Evolutionary conservation across 1,140 invertebrate species (phyloP), one percentile per base, ranked within the genome.

Genomic region (Ganaspis sp.): DNA sequence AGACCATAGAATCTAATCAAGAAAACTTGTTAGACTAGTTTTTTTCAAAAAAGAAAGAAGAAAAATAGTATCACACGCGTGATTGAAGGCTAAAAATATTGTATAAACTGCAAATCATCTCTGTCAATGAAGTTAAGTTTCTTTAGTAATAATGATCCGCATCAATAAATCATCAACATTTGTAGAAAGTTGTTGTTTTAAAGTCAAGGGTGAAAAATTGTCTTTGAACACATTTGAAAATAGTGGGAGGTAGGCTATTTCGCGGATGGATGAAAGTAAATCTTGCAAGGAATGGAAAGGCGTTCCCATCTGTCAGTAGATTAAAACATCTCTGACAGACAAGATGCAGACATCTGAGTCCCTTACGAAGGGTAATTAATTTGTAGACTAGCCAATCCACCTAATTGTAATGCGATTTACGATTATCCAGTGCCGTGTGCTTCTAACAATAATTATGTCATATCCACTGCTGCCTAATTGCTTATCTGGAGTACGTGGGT

Each of bases 401-500:
- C 75, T 81, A 76, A 81, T 81, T 78, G 76, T 72, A 29, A 6
- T 19, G 72, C 75, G 69, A 77, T 77, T 77, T 79, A 82, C 72
- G 74, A 72, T 34, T 34, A 34, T 74, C 72, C n/a, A 72, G 72
- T 70, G 15, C 58, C 23, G 12, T 64, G 58, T 64, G 23, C 23
- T 12, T 34, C 15, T 81, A 81, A 81, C 78, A 81, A 83, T 81
- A 78, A 83, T 83, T 79, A 83, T 83, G 80, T 81, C 80, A 80
- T 80, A 78, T 80, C 19, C 49, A 42, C 76, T 54, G 78, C 76
- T 71, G 80, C 73, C 78, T 83, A 81, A 83, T 81, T 83, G 76
- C 80, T 83, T 80, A 78, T 81, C 80, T 70, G 15, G 34, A 29
- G 75, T 79, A 80, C 82, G 79, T 83, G 77, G 79, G 80, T 76